Conservation (phyloP, 2,888 invertebrate species). For the Homarus gammarus region DNA sequence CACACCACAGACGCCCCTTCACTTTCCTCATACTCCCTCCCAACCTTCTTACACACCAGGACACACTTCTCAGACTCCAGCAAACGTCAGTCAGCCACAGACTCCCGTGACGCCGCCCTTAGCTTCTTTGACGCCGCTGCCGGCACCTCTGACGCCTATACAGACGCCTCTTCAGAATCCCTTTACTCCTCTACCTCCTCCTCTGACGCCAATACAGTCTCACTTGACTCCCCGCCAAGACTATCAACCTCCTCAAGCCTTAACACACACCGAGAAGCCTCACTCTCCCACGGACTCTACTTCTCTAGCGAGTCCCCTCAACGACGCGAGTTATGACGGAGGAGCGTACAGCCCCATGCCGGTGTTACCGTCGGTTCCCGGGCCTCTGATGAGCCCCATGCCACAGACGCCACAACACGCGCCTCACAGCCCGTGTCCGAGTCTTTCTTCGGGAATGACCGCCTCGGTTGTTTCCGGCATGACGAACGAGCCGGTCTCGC, state of each 20-base stretch:
- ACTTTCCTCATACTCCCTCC: background rate
- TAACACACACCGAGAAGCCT: background rate
- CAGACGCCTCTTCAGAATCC: slow-evolving; percentile 39
- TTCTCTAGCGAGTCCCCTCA: background rate
- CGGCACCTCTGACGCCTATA: slow-evolving; percentile 45
- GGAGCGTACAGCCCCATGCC: slow-evolving; percentile 64
- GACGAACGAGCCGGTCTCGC: background rate
- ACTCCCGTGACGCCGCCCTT: slow-evolving; percentile 3
- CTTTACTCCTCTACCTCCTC: slow-evolving; percentile 31
- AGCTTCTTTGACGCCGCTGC: slow-evolving; percentile 42
- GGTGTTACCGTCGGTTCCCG: slow-evolving; percentile 54
- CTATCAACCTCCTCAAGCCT: background rate
- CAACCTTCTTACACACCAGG: background rate
- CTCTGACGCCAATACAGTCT: slow-evolving; percentile 29
- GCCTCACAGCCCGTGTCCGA: slow-evolving; percentile 29
- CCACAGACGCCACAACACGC: slow-evolving; percentile 56
- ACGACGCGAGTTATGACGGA: slow-evolving; percentile 10
- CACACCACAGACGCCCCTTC: slow-evolving; percentile 36
- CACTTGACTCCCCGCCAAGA: slow-evolving; percentile 42
- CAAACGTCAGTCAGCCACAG: slow-evolving; percentile 1
- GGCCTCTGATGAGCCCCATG: slow-evolving; percentile 58
- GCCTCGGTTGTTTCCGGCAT: background rate
- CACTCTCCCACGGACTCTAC: background rate
- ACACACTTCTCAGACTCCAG: slow-evolving; percentile 24
- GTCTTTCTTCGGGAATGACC: background rate